Evolutionary conservation across 2,888 invertebrate species (phyloP).

Genomic region (Drosophila stalkeri): DNA sequence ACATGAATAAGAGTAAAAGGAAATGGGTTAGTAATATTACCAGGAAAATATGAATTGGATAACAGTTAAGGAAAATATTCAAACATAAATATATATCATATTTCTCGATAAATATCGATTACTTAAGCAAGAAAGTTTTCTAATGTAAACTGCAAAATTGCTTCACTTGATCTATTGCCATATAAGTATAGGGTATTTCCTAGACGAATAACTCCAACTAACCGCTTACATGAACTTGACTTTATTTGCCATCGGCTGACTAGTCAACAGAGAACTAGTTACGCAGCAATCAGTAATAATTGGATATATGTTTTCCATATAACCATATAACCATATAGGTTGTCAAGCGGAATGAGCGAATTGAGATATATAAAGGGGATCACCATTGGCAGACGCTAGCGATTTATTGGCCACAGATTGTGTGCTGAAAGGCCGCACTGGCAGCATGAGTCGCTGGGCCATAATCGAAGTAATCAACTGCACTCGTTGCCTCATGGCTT

Average conservation of each 20-base stretch:
- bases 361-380: slow-evolving; percentile 1
- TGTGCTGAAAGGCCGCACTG: background rate
- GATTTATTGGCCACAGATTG: background rate
- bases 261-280: background rate
- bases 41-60: too few species aligned
- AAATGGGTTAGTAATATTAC: too few species aligned
- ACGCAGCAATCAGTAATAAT: background rate
- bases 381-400: background rate
- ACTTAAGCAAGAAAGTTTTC: too few species aligned
- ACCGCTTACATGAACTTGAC: background rate
- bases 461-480: slow-evolving; percentile 14
- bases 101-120: too few species aligned
- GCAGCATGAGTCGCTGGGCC: slow-evolving; percentile 13
- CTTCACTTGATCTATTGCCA: background rate
- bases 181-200: background rate
- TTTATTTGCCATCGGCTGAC: background rate
- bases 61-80: too few species aligned
- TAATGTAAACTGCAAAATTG: background rate
- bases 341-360: background rate
- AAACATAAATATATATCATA: too few species aligned
- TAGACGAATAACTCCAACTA: background rate
- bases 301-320: background rate
- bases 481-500: slow-evolving; percentile 33
- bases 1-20: too few species aligned
- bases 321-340: background rate